Evolutionary conservation across 2,888 invertebrate species (phyloP).

Genomic region (Ethmia dodecea): DNA sequence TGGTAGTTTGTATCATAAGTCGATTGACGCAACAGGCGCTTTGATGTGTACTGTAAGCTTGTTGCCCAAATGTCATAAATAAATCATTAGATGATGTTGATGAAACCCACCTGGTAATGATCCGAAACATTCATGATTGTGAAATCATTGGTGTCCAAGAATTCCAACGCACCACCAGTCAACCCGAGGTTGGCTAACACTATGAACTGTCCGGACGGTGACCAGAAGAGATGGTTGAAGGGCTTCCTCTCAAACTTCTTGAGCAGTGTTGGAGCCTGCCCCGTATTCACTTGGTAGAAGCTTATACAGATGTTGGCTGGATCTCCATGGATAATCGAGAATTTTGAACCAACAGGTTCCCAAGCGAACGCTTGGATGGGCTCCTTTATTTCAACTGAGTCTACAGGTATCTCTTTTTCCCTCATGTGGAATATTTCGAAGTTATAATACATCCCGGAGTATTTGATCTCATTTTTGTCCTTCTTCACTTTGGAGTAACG

Average conservation of each 20-base stretch:
- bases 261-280: constrained; percentile 90
- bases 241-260: constrained; percentile 93
- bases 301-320: constrained; percentile 88
- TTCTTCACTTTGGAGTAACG: constrained; percentile 93
- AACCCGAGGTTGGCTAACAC: constrained; percentile 93
- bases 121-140: constrained; percentile 96
- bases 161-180: constrained; percentile 94
- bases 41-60: no score
- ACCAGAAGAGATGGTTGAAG: constrained; percentile 97
- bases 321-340: constrained; percentile 98
- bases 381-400: constrained; percentile 97
- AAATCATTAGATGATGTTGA: no score
- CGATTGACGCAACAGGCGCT: no score
- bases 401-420: constrained; percentile 98
- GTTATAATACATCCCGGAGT: constrained; percentile 97
- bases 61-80: no score
- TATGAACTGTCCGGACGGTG: constrained; percentile 96
- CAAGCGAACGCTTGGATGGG: constrained; percentile 96
- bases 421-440: constrained; percentile 99
- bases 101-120: constrained; percentile 89
- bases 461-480: constrained; percentile 95
- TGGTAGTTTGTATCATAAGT: no score
- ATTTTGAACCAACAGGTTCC: constrained; percentile 98
- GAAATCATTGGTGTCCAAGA: constrained; percentile 96
- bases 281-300: constrained; percentile 93